These are phyloP conservation scores for Hyperopisus bebe DNA, from an alignment of 2,113 vertebrate species.

Conservation along the genomic window DNA sequence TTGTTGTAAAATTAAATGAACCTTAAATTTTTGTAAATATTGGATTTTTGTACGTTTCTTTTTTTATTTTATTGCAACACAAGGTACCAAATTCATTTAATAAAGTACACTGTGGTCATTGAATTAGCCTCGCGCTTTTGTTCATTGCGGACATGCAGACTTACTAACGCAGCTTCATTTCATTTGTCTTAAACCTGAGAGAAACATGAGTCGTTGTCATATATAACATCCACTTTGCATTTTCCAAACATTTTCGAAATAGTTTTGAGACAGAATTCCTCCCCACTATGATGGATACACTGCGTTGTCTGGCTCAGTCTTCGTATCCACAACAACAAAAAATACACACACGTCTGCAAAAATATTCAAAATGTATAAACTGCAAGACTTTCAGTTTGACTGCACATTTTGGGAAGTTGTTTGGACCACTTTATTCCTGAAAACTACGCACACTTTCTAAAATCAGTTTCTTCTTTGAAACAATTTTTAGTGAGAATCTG, in stretches of 20 bases:
- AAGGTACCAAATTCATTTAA: slow-evolving; percentile 96
- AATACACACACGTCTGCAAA: not conserved
- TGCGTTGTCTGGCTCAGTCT: not conserved
- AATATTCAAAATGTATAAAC: not conserved
- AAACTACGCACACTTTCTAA: not conserved
- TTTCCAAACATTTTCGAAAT: not conserved
- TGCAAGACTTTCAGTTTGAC: not conserved
- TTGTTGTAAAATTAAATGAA: slow-evolving; percentile 77
- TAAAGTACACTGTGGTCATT: slow-evolving; percentile 99
- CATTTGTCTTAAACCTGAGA: not conserved
- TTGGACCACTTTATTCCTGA: not conserved
- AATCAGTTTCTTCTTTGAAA: not conserved
- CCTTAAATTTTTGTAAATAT: slow-evolving; percentile 93
- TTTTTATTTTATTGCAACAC: slow-evolving; percentile 97
- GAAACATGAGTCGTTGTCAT: not conserved
- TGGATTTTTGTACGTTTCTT: slow-evolving; percentile 98
- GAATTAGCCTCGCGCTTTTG: slow-evolving; percentile 49
- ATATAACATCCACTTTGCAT: not conserved
- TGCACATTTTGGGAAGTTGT: not conserved
- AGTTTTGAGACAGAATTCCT: not conserved
- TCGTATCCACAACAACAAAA: not conserved
- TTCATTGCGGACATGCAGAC: slow-evolving; percentile 29
- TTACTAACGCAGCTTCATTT: not conserved
- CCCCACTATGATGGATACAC: not conserved
- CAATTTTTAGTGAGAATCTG: not conserved